Percentiles rank a stretch among this genome's conserved stretches.
Evolutionary conservation across 2,888 invertebrate genomes (phyloP).

Genomic region (Prosapia bicincta): DNA sequence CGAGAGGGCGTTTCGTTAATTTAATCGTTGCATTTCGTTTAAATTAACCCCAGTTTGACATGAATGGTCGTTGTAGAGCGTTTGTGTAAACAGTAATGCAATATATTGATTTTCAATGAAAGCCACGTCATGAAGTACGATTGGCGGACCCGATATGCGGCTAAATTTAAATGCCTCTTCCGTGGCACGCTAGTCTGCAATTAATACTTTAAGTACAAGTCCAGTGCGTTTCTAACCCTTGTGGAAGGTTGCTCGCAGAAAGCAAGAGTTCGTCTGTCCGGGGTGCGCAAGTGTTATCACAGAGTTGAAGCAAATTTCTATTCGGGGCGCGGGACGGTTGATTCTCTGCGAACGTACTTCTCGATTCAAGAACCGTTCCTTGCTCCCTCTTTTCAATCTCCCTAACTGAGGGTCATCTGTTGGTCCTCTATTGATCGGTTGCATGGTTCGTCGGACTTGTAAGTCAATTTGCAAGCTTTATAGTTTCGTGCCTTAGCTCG

Average conservation of each 20-base stretch:
- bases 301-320: no score
- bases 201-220: background rate
- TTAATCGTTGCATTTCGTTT: no score
- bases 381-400: background rate
- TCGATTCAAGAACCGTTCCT: background rate
- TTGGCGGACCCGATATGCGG: background rate
- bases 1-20: no score
- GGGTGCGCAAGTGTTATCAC: no score
- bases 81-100: background rate
- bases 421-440: background rate
- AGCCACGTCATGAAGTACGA: background rate
- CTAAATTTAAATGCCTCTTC: background rate
- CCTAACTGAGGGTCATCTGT: background rate
- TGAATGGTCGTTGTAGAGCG: no score
- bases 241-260: no score
- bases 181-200: background rate
- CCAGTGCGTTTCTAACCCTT: no score
- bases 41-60: no score
- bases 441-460: background rate
- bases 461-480: background rate
- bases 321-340: background rate
- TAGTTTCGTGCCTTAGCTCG: background rate
- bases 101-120: background rate
- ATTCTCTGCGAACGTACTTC: background rate
- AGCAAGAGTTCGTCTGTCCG: no score